phyloP scores from a whole-genome alignment of 2,113 vertebrate species.

The Corapipo altera region DNA sequence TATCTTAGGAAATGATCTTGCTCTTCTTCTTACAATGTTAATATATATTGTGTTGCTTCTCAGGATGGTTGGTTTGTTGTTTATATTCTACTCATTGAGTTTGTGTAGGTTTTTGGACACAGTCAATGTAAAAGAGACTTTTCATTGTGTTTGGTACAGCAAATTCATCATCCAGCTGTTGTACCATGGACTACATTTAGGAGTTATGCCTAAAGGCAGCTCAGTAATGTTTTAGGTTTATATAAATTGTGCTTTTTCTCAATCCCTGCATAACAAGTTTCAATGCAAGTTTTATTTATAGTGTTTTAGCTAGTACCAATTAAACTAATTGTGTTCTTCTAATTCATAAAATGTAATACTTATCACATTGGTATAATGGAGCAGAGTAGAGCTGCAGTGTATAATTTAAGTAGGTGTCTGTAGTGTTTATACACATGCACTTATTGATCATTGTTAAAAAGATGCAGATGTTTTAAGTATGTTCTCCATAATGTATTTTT shows the following conservation, averaged over 20 bases:
- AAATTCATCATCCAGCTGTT: not conserved
- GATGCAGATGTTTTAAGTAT: conserved; percentile 7
- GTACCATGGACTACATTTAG: not conserved
- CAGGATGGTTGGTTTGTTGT: not conserved
- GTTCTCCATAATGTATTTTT: conserved; percentile 27
- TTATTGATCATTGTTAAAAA: not conserved
- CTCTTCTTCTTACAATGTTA: not conserved
- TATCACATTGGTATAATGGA: not conserved
- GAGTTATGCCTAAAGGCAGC: not conserved
- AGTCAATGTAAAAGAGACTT: not conserved
- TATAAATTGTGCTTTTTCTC: not conserved
- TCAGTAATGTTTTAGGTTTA: not conserved
- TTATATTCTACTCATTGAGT: not conserved
- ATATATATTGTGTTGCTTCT: not conserved
- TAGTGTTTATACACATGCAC: not conserved
- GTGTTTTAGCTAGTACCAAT: not conserved
- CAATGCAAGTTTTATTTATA: not conserved
- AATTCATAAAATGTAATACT: not conserved
- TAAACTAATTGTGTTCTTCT: not conserved
- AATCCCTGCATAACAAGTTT: not conserved
- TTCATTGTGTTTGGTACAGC: not conserved
- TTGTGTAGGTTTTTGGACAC: not conserved
- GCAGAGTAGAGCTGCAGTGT: not conserved
- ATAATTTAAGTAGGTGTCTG: not conserved
- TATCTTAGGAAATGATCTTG: not conserved